A percentile compares a stretch with the other conserved stretches of the same genome.
Conservation (phyloP, 2,797 vertebrate genomes). For the Poecilia gillii region DNA sequence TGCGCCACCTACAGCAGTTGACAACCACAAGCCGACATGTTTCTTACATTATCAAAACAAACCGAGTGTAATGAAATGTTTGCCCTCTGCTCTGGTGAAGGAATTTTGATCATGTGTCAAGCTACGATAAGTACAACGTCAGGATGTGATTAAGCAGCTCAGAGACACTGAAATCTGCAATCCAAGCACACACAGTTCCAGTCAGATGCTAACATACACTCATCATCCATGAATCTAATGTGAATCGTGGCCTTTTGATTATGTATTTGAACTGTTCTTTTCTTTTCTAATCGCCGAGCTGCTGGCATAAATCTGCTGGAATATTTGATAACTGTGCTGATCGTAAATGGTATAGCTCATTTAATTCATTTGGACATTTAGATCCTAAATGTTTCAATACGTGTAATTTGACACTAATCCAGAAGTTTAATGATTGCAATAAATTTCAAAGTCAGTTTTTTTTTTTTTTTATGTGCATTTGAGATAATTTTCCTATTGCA, state of each 20-base stretch:
- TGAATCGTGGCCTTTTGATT: background rate
- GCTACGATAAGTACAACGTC: conserved; percentile 29
- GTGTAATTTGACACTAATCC: background rate
- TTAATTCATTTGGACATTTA: background rate
- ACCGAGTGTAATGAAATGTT: background rate
- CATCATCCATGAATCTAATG: background rate
- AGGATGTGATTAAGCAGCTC: conserved; percentile 26
- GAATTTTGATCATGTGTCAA: conserved; percentile 55
- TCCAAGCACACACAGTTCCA: background rate
- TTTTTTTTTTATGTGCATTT: background rate
- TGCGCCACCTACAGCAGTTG: conserved; percentile 36
- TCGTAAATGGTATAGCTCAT: background rate
- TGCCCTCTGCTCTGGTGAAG: conserved; percentile 4
- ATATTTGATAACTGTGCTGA: background rate
- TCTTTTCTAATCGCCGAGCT: background rate
- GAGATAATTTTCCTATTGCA: background rate
- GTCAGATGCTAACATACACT: background rate
- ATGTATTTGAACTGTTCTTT: background rate
- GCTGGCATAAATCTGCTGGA: background rate
- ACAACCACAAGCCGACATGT: conserved; percentile 40
- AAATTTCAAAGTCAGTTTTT: background rate
- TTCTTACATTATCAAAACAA: conserved; percentile 30
- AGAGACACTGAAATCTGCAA: background rate
- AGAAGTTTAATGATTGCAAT: background rate
- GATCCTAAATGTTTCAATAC: background rate